phyloP scores from a whole-genome alignment of 1,140 invertebrate species.

The Laupala kohalensis region DNA sequence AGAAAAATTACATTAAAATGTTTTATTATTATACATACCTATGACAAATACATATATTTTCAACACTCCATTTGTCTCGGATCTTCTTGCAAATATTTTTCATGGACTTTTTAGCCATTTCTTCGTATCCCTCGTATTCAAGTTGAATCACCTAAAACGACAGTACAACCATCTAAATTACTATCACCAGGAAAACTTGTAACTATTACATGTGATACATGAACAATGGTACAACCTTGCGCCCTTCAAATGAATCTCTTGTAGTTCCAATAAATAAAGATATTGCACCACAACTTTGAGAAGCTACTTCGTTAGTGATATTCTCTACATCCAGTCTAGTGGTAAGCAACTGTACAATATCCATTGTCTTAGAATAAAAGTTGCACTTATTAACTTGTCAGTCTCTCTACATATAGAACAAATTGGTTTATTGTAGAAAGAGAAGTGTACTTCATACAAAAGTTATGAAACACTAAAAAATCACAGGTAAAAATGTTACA shows the following conservation, averaged over 20 bases:
- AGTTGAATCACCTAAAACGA: conserved; percentile 52
- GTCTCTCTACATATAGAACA: no score
- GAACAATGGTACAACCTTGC: conserved; percentile 39
- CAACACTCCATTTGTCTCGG: conserved; percentile 56
- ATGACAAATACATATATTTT: conserved; percentile 69
- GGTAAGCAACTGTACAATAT: conserved; percentile 47
- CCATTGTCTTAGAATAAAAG: conserved; percentile 11
- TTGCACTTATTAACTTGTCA: no score
- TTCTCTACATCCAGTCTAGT: conserved; percentile 53
- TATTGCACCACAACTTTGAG: conserved; percentile 69
- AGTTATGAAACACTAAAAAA: no score
- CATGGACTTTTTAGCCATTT: conserved; percentile 80
- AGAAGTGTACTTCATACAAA: no score
- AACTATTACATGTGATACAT: neutral
- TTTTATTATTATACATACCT: no score
- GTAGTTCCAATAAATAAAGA: conserved; percentile 87
- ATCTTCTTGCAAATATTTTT: conserved; percentile 60
- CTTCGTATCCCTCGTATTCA: conserved; percentile 87
- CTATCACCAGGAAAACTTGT: neutral
- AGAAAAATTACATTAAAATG: no score
- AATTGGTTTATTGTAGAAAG: no score
- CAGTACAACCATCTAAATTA: neutral
- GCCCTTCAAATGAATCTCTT: conserved; percentile 75
- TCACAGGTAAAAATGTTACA: no score
- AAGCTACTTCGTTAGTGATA: conserved; percentile 49